A percentile compares a stretch with the other conserved stretches of the same genome.
These are phyloP conservation scores for Euleptes europaea DNA, from an alignment of 2,113 vertebrate genomes.

Conservation along the genomic window DNA sequence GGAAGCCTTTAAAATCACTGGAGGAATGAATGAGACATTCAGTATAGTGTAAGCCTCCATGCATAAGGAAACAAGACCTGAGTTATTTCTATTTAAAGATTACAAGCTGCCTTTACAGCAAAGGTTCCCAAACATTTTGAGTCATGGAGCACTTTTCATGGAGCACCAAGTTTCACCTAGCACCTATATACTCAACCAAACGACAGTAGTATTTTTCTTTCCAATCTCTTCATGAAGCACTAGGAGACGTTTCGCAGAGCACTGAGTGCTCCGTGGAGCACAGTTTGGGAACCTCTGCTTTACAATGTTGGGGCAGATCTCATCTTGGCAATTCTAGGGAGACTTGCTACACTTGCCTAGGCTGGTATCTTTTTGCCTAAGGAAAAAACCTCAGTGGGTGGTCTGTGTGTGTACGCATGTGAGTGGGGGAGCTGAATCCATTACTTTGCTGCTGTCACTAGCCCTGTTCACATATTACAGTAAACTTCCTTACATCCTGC, in stretches of 20 bases:
- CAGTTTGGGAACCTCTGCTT: too few species aligned
- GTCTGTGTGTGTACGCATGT: too few species aligned
- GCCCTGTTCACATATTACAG: too few species aligned
- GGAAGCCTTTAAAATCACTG: slow-evolving; percentile 32
- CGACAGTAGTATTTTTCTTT: too few species aligned
- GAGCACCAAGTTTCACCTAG: too few species aligned
- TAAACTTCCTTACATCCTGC: too few species aligned
- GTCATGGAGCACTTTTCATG: too few species aligned
- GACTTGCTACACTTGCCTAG: neutral
- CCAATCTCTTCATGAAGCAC: too few species aligned
- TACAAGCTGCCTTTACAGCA: neutral
- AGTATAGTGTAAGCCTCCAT: neutral
- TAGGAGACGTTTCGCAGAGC: too few species aligned
- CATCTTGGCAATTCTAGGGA: neutral
- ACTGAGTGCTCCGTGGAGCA: too few species aligned
- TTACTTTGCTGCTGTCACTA: neutral
- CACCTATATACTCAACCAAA: too few species aligned
- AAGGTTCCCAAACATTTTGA: too few species aligned
- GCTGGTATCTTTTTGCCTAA: neutral
- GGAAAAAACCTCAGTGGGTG: neutral
- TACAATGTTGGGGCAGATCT: neutral
- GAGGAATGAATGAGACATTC: neutral
- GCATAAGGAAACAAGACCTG: neutral
- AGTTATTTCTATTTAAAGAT: slow-evolving; percentile 4
- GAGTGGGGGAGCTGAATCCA: neutral